Evolutionary conservation across 1,140 invertebrate genomes (phyloP).

Genomic region (Zaprionus tsacasi): DNA sequence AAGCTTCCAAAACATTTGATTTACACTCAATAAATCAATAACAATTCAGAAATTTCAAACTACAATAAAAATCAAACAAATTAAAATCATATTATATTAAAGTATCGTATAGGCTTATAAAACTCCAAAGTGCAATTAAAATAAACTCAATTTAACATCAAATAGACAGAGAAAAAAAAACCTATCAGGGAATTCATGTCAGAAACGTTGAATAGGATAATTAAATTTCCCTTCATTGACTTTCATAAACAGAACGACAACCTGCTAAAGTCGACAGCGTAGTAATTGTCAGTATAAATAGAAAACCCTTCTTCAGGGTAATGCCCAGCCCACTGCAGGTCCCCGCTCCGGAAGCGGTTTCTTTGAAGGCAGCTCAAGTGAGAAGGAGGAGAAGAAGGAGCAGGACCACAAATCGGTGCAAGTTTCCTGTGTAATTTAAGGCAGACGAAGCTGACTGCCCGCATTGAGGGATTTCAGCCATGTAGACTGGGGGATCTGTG

Average conservation of each 20-base stretch:
- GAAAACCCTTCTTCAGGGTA: background rate
- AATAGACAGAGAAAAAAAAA: background rate
- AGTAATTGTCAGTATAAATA: slow-evolving; percentile 7
- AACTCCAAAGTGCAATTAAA: background rate
- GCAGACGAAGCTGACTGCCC: background rate
- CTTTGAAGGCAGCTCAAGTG: slow-evolving; percentile 21
- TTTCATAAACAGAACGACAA: background rate
- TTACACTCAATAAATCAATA: too few species aligned
- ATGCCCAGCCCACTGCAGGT: background rate
- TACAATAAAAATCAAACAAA: too few species aligned
- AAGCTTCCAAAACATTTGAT: too few species aligned
- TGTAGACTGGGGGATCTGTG: slow-evolving; percentile 15
- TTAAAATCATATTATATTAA: too few species aligned
- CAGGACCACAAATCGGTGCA: slow-evolving; percentile 39
- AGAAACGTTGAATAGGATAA: background rate
- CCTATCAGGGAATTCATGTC: background rate
- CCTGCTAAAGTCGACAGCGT: background rate
- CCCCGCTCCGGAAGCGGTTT: background rate
- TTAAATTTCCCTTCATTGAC: background rate
- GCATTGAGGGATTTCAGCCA: slow-evolving; percentile 33
- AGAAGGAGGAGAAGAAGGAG: background rate
- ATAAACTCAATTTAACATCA: background rate
- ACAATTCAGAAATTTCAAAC: too few species aligned
- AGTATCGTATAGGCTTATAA: too few species aligned
- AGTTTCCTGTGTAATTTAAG: slow-evolving; percentile 25